These are phyloP conservation scores for Oreochromis mossambicus DNA, from an alignment of 2,797 vertebrate genomes.

Conservation along the genomic window DNA sequence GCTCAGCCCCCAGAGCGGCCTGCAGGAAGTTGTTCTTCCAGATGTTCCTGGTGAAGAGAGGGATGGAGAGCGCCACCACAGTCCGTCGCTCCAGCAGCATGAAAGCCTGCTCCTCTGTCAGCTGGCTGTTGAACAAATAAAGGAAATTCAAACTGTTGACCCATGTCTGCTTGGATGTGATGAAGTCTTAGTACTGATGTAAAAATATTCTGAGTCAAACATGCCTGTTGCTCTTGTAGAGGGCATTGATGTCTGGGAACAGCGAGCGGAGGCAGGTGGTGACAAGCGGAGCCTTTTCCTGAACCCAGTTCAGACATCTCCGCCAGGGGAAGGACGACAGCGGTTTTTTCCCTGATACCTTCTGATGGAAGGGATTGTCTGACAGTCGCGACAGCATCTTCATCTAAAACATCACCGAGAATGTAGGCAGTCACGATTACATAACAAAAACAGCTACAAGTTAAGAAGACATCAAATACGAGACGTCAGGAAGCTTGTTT, in stretches of 20 bases:
- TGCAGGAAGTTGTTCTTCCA: slow-evolving; percentile 72
- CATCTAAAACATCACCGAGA: slow-evolving; percentile 33
- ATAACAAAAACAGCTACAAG: neutral
- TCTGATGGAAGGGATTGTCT: slow-evolving; percentile 65
- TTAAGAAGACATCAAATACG: neutral
- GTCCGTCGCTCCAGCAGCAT: slow-evolving; percentile 54
- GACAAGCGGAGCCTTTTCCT: slow-evolving; percentile 63
- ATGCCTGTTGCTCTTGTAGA: slow-evolving; percentile 61
- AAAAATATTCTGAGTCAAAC: neutral
- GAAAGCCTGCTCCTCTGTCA: slow-evolving; percentile 61
- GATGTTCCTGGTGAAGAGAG: slow-evolving; percentile 70
- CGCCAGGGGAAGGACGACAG: slow-evolving; percentile 64
- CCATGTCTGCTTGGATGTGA: neutral
- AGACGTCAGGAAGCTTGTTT: neutral
- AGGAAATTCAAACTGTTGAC: neutral
- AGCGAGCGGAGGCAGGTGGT: slow-evolving; percentile 57
- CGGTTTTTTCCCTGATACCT: slow-evolving; percentile 56
- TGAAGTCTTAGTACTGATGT: neutral
- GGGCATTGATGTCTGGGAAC: slow-evolving; percentile 52
- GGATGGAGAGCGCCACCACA: slow-evolving; percentile 62
- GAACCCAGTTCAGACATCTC: slow-evolving; percentile 57
- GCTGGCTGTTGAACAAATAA: slow-evolving; percentile 22
- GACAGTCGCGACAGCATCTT: slow-evolving; percentile 46
- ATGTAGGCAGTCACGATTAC: neutral
- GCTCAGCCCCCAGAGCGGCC: slow-evolving; percentile 62